A percentile compares a stretch with the other conserved stretches of the same genome.
Evolutionary conservation across 2,113 vertebrate genomes (phyloP).

Genomic region (Nicator chloris): DNA sequence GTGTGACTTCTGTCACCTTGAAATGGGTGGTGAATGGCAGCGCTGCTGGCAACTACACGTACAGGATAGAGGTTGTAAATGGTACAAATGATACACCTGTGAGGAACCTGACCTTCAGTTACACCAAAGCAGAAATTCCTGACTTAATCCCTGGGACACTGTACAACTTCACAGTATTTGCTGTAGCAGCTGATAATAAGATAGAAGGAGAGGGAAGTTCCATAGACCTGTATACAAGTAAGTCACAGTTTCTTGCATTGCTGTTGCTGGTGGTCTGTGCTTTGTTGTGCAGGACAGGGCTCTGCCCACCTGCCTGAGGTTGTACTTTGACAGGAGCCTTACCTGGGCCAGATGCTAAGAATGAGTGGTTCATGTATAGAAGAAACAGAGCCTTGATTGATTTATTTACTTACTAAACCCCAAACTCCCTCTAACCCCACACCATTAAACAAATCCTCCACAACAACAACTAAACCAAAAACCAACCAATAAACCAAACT

Average conservation of each 20-base stretch:
- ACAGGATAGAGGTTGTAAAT: background rate
- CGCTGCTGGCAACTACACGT: accelerated
- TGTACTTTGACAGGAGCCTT: background rate
- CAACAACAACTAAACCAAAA: background rate
- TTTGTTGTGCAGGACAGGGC: background rate
- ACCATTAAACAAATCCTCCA: too few species aligned
- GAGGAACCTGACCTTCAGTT: accelerated
- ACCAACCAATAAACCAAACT: background rate
- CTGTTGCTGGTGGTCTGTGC: accelerated
- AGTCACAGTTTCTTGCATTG: background rate
- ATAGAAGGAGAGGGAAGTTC: accelerated
- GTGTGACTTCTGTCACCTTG: background rate
- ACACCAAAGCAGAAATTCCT: accelerated
- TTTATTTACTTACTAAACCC: background rate
- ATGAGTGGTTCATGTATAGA: background rate
- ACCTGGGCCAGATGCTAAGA: too few species aligned
- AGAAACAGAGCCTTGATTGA: too few species aligned
- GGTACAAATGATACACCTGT: accelerated
- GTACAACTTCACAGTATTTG: background rate
- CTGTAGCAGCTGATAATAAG: accelerated
- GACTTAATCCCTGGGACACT: accelerated
- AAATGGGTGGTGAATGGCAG: accelerated
- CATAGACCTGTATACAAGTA: background rate
- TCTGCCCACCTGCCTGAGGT: background rate
- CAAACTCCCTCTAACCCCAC: background rate